A percentile compares a stretch with the other conserved stretches of the same genome.
These are phyloP conservation scores for Tetragonisca angustula DNA, from an alignment of 2,888 invertebrate genomes.

Conservation along the genomic window DNA sequence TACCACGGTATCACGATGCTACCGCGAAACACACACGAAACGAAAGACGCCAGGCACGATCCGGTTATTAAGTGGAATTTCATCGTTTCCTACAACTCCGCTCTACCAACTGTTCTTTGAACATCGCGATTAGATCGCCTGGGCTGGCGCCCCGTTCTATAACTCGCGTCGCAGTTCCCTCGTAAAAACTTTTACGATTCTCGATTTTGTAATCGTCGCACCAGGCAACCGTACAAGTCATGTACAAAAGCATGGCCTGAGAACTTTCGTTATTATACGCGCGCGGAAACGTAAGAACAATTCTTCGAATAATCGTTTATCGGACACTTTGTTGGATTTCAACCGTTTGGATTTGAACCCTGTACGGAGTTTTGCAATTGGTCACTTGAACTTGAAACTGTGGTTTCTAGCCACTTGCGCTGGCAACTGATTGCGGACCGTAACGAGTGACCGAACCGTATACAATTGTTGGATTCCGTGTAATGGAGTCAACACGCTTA, in stretches of 20 bases:
- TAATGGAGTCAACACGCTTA: no score
- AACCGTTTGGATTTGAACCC: no score
- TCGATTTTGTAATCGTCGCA: constrained; percentile 33
- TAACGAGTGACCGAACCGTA: no score
- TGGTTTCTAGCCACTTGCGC: no score
- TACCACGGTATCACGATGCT: background rate
- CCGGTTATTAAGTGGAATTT: constrained; percentile 16
- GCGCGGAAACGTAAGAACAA: background rate
- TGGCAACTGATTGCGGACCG: no score
- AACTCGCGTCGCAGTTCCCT: constrained; percentile 5
- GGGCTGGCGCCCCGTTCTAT: background rate
- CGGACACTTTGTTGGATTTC: no score
- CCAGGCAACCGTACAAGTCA: constrained; percentile 14
- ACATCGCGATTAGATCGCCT: constrained; percentile 18
- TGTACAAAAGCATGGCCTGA: background rate
- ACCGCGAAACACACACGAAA: background rate
- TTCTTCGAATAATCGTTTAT: background rate
- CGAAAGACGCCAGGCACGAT: background rate
- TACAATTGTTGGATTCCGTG: no score
- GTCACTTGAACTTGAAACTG: no score
- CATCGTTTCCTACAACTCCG: background rate
- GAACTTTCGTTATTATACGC: background rate
- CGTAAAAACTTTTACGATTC: constrained; percentile 45
- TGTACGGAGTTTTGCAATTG: no score
- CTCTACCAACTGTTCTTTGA: constrained; percentile 1